Conservation (phyloP, 2,888 invertebrate genomes). For the Papilio gigon region DNA sequence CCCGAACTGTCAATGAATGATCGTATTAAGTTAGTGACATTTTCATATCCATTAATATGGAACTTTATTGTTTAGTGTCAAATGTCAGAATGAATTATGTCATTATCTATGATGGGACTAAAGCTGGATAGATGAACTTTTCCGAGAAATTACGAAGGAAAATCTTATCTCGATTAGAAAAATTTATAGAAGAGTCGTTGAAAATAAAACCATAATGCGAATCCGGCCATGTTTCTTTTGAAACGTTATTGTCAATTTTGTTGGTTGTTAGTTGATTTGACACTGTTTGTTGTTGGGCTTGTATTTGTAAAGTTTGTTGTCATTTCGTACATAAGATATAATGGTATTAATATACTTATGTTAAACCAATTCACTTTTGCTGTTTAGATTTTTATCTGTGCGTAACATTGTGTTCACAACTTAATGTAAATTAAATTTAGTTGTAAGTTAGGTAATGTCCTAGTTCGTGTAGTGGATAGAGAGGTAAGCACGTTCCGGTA, state of each 20-base stretch:
- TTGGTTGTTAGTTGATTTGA: background rate
- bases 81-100: too few relatives aligned
- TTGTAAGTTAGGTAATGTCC: slow-evolving; percentile 45
- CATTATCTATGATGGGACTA: too few relatives aligned
- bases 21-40: too few relatives aligned
- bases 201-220: background rate
- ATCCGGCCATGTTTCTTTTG: background rate
- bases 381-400: slow-evolving; percentile 5
- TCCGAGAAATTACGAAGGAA: too few relatives aligned
- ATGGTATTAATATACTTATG: slow-evolving; percentile 25
- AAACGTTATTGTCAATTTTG: slow-evolving; percentile 4
- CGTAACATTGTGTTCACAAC: slow-evolving; percentile 57
- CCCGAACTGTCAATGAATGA: too few relatives aligned
- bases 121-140: too few relatives aligned
- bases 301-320: slow-evolving; percentile 24
- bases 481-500: slow-evolving; percentile 45
- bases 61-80: too few relatives aligned
- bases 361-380: background rate
- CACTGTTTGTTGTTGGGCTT: slow-evolving; percentile 1
- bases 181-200: background rate
- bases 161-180: background rate
- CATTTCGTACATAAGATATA: slow-evolving; percentile 35
- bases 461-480: slow-evolving; percentile 47
- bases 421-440: slow-evolving; percentile 55
- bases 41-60: too few relatives aligned